Evolutionary conservation across 2,888 invertebrate genomes (phyloP).

Genomic region (Hypercompe scribonia): DNA sequence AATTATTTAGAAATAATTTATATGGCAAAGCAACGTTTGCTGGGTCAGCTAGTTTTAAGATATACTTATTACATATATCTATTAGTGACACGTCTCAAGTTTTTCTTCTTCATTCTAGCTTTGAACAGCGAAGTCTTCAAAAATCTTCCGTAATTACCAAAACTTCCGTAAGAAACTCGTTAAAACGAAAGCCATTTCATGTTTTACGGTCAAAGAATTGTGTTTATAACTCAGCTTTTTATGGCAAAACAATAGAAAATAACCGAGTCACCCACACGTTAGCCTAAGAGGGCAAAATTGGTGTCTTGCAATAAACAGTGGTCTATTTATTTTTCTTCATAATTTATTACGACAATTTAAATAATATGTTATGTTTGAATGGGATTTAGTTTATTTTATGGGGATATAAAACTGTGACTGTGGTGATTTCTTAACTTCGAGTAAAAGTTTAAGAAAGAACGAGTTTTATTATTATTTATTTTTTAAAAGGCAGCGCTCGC

Average conservation of each 20-base stretch:
- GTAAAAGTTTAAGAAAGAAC: neutral
- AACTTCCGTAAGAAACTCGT: slow-evolving; percentile 36
- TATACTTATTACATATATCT: no score
- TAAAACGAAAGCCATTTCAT: slow-evolving; percentile 36
- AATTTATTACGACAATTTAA: slow-evolving; percentile 40
- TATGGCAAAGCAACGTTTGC: no score
- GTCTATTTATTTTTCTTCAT: slow-evolving; percentile 41
- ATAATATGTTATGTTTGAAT: slow-evolving; percentile 31
- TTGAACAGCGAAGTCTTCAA: no score
- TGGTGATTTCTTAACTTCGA: neutral
- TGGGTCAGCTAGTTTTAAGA: no score
- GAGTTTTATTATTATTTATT: no score
- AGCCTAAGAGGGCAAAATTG: slow-evolving; percentile 20
- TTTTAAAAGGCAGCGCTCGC: no score
- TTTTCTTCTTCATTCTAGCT: neutral
- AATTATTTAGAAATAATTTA: no score
- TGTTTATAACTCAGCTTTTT: slow-evolving; percentile 36
- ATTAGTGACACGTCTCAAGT: no score
- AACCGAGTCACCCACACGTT: slow-evolving; percentile 35
- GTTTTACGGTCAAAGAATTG: slow-evolving; percentile 33
- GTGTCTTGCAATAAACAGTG: slow-evolving; percentile 30
- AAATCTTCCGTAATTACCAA: slow-evolving; percentile 27
- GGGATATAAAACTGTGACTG: slow-evolving; percentile 15
- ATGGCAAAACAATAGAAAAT: slow-evolving; percentile 48
- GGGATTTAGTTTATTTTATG: slow-evolving; percentile 25